These are phyloP conservation scores for Aplysina aerophoba DNA, from an alignment of 37 sponge, comb jelly and placozoan species.

Conservation along the genomic window DNA sequence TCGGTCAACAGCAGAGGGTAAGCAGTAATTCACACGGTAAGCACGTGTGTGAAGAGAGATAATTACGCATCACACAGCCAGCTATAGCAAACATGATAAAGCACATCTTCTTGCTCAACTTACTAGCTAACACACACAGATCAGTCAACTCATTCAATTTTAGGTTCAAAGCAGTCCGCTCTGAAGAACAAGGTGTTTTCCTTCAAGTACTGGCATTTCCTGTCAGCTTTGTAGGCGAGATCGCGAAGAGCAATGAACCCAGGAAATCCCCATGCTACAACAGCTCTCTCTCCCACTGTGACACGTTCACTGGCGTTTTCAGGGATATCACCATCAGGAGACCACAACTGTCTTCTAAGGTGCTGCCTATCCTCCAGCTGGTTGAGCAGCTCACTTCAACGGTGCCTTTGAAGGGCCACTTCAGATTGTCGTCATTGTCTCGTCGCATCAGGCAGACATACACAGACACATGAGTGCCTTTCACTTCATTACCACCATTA, in stretches of 20 bases:
- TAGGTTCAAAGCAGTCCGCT: neutral
- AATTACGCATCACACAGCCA: no score
- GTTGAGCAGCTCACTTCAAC: neutral
- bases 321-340: neutral
- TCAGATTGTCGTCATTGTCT: neutral
- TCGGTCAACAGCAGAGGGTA: no score
- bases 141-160: neutral
- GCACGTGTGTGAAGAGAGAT: no score
- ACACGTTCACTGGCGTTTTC: neutral
- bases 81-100: no score
- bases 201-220: neutral
- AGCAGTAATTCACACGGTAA: no score
- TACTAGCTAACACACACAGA: no score
- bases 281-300: neutral
- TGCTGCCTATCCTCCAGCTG: neutral
- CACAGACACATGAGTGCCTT: slow-evolving; percentile 1
- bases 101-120: no score
- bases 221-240: neutral
- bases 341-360: neutral
- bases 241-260: neutral
- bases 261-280: neutral
- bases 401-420: neutral
- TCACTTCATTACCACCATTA: neutral
- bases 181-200: neutral
- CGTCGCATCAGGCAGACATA: neutral